Conservation (phyloP, 2,888 invertebrate genomes). For the Lissocephala sabroskyi region DNA sequence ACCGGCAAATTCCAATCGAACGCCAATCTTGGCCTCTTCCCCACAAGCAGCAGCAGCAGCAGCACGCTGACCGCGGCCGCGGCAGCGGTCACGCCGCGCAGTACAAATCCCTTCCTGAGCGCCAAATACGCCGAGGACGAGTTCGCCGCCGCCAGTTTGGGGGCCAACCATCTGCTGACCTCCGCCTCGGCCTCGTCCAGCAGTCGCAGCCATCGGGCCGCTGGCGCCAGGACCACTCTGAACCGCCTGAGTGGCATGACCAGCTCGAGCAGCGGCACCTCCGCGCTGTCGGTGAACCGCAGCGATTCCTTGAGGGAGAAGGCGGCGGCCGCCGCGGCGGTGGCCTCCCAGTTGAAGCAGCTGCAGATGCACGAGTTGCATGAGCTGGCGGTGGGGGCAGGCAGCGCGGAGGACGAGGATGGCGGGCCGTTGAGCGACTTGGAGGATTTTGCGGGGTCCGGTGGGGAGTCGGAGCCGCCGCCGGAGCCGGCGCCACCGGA, state of each 20-base stretch:
- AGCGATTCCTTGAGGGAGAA: conserved; percentile 40
- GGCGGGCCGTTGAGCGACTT: conserved; percentile 7
- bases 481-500: conserved; percentile 90
- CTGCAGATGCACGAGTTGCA: conserved; percentile 56
- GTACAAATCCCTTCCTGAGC: conserved; percentile 70
- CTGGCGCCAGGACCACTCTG: conserved; percentile 58
- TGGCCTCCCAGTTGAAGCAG: conserved; percentile 42
- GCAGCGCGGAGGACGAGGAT: conserved; percentile 8
- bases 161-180: conserved; percentile 39
- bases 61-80: conserved; percentile 14
- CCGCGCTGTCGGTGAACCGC: conserved; percentile 55
- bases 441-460: conserved; percentile 30
- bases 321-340: conserved; percentile 24
- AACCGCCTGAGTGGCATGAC: conserved; percentile 75
- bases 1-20: conserved; percentile 51
- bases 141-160: conserved; percentile 34
- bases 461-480: conserved; percentile 77
- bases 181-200: conserved; percentile 61
- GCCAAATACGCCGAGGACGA: conserved; percentile 62
- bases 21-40: conserved; percentile 45
- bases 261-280: conserved; percentile 75
- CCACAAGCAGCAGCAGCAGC: conserved; percentile 36
- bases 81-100: conserved; percentile 41
- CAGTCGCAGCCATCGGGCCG: conserved; percentile 69
- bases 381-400: conserved; percentile 34